Percentiles rank a stretch among this genome's conserved stretches.
phyloP scores from a whole-genome alignment of 2,888 invertebrate species.

The Endomychus coccineus region DNA sequence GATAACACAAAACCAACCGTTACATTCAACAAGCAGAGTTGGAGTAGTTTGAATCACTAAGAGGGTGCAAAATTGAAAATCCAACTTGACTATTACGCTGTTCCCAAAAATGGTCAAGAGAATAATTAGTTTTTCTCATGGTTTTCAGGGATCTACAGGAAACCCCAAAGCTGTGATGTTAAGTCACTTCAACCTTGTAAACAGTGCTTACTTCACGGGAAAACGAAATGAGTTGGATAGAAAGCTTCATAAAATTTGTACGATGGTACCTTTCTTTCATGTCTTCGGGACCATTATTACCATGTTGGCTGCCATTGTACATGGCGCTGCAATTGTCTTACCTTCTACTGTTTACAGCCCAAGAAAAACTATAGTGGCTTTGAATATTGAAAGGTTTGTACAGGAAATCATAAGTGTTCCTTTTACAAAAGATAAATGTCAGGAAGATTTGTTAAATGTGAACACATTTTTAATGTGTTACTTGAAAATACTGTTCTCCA shows the following conservation, averaged over 20 bases:
- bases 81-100: no score
- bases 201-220: conserved; percentile 64
- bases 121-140: no score
- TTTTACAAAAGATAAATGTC: no score
- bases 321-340: conserved; percentile 56
- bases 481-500: no score
- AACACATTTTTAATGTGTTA: no score
- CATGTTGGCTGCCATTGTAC: conserved; percentile 50
- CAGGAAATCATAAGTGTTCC: no score
- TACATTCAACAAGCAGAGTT: no score
- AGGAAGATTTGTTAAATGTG: no score
- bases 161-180: conserved; percentile 67
- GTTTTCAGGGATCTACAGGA: conserved; percentile 47
- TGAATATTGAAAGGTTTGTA: conserved; percentile 57
- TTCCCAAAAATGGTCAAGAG: no score
- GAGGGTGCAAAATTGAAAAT: no score
- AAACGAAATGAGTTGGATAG: conserved; percentile 43
- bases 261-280: conserved; percentile 76
- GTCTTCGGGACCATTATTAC: conserved; percentile 67
- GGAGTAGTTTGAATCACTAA: no score
- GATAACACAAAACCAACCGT: no score
- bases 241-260: conserved; percentile 48
- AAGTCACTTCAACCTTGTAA: conserved; percentile 65
- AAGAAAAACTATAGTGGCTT: conserved; percentile 53
- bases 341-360: conserved; percentile 57